A percentile compares a stretch with the other conserved stretches of the same genome.
These are phyloP conservation scores for Rutilus rutilus DNA, from an alignment of 2,113 vertebrate species.

Conservation along the genomic window DNA sequence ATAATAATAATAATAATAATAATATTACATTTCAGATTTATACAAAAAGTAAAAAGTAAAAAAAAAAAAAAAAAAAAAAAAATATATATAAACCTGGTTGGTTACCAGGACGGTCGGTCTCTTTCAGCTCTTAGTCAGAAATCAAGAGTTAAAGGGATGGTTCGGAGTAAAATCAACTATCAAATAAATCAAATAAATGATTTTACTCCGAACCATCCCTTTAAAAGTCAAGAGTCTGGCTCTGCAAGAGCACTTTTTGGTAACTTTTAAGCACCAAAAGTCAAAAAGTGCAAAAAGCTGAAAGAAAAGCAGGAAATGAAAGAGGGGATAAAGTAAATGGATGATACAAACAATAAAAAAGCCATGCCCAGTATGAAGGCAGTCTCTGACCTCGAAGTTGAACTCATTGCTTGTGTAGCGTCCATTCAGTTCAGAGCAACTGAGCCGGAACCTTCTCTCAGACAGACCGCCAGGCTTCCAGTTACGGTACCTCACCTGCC, in stretches of 20 bases:
- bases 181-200: no score
- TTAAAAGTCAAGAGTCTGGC: background rate
- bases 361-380: slow-evolving; percentile 7
- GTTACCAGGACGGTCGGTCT: no score
- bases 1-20: no score
- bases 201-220: no score
- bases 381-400: slow-evolving; percentile 85
- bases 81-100: no score
- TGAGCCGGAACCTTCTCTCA: slow-evolving; percentile 87
- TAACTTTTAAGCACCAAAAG: background rate
- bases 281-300: background rate
- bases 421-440: slow-evolving; percentile 95
- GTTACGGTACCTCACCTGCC: slow-evolving; percentile 85
- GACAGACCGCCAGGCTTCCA: slow-evolving; percentile 75
- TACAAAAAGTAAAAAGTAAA: background rate
- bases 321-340: slow-evolving; percentile 1
- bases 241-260: background rate
- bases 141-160: background rate
- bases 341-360: slow-evolving; percentile 10
- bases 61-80: background rate
- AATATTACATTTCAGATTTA: background rate
- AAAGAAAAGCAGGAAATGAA: background rate
- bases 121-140: background rate
- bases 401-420: slow-evolving; percentile 98
- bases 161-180: no score